Base-by-base conservation (phyloP, 1,140 invertebrate species). In the Heliconius hermathena region DNA sequence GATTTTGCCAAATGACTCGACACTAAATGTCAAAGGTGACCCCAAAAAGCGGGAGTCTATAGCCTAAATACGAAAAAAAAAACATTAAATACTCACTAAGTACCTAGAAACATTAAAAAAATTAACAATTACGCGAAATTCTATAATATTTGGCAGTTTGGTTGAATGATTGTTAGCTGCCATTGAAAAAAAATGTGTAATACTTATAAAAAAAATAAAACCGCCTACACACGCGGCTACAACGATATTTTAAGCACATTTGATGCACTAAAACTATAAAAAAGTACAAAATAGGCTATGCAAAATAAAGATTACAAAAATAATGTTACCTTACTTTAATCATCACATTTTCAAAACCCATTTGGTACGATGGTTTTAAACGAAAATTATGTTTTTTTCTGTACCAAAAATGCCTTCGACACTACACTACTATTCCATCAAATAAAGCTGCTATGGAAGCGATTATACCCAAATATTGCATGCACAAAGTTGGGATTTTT, bases 281-380 rank as follows among this genome's bases (percentile, higher is more conserved):
- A 77, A 77, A 20, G 81, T 88, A 90, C 80, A 90, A 91, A 88
- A 89, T 90, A 91, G 88, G 81, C 85, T 89, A 86, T 84, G 83
- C 85, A 86, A 89, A 66, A 26, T 26, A 66, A 26, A 79, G 77
- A 83, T 87, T 89, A 88, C 82, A 90, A 91, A 91, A 90, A 91
- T 89, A 89, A 84, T 57, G 33, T 82, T 82, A 81, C 81, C 83
- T 89, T 83, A 80, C 82, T 66, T 87, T 88, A 75, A 83, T 76
- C 81, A 89, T 89, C 88, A 89, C 88, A 89, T 87, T 84, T 52
- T 86, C 83, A 72, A 83, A 85, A 85, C 84, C 85, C 83, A 85
- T 81, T 86, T 84, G 84, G 83, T 84, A 85, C 86, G 22, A 85
- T 83, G 54, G 54, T 22, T 57, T n/a, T 57, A 9, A 9, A 20